A percentile compares a stretch with the other conserved stretches of the same genome.
Conservation (phyloP, 2,797 vertebrate genomes). For the Labroides dimidiatus region DNA sequence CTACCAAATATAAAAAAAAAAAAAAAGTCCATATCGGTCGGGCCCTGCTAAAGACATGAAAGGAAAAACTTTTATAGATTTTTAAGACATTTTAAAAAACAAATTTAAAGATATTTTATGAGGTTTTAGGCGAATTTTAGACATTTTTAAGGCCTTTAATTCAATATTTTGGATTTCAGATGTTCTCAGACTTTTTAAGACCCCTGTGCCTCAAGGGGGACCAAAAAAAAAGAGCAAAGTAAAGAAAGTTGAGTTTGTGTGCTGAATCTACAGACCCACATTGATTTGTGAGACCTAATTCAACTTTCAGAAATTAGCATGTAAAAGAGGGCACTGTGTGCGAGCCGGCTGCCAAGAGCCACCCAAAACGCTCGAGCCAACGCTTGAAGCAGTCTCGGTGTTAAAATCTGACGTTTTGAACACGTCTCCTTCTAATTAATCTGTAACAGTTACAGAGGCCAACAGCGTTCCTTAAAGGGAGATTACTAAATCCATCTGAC, state of each 20-base stretch:
- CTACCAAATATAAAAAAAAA: too few species aligned
- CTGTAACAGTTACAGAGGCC: conserved; percentile 11
- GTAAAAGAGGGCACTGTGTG: background rate
- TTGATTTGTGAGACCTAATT: conserved; percentile 8
- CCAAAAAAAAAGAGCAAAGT: background rate
- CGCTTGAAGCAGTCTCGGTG: conserved; percentile 9
- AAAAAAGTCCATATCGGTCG: too few species aligned
- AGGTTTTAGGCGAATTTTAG: too few species aligned
- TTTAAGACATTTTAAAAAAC: too few species aligned
- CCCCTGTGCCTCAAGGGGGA: too few species aligned
- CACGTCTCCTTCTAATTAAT: background rate
- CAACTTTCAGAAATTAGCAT: conserved; percentile 1
- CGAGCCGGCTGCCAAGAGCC: background rate
- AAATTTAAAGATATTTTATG: too few species aligned
- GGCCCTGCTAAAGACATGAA: too few species aligned
- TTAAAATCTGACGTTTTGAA: conserved; percentile 8
- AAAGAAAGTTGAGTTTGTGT: conserved; percentile 1
- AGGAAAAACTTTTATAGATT: too few species aligned
- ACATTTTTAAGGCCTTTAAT: too few species aligned
- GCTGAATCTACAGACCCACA: conserved; percentile 27
- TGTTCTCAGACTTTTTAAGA: too few species aligned
- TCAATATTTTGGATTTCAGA: too few species aligned
- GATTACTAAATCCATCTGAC: background rate
- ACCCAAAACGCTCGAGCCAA: background rate
- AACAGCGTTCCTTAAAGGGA: background rate